These are phyloP conservation scores for Varecia variegata DNA, from an alignment of 2,797 vertebrate species.

Conservation along the genomic window DNA sequence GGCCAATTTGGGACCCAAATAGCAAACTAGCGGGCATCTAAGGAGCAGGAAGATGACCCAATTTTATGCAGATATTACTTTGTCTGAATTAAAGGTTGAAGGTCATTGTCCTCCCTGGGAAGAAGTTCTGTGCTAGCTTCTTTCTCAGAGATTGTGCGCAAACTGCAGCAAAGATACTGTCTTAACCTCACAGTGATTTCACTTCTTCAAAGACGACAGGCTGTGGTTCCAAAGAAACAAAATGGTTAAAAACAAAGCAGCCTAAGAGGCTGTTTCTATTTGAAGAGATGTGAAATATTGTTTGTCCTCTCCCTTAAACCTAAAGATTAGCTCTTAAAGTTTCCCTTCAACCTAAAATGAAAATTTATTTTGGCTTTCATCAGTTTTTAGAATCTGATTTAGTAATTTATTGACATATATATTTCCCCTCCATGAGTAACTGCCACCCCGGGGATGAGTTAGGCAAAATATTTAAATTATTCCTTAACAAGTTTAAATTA, in stretches of 20 bases:
- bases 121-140: not conserved
- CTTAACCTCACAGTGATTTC: not conserved
- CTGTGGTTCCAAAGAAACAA: not conserved
- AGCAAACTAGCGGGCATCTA: not conserved
- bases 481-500: slow-evolving; percentile 4
- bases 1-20: not conserved
- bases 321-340: not conserved
- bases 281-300: not conserved
- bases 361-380: not conserved
- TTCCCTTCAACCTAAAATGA: not conserved
- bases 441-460: not conserved
- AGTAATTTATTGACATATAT: not conserved
- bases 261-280: not conserved
- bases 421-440: not conserved
- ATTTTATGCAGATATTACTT: not conserved
- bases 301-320: not conserved
- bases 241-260: not conserved
- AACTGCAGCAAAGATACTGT: not conserved
- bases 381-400: not conserved
- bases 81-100: slow-evolving; percentile 23
- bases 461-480: slow-evolving; percentile 30
- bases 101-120: not conserved
- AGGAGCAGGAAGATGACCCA: not conserved
- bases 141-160: not conserved
- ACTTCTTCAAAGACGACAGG: not conserved